Conservation (phyloP, 1,140 invertebrate genomes). For the Solenopsis invicta region DNA sequence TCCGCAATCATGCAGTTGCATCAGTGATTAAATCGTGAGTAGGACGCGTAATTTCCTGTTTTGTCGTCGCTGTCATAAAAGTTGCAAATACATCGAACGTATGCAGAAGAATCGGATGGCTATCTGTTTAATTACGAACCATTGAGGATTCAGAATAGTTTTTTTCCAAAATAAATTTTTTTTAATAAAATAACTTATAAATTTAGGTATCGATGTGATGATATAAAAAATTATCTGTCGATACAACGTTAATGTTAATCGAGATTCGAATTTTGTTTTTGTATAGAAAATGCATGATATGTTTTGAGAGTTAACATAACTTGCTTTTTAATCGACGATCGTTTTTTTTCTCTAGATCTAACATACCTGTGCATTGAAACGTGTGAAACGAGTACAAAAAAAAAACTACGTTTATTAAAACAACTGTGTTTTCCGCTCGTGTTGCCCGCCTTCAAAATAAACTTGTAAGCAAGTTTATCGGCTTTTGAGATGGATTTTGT, state of each 20-base stretch:
- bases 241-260: constrained; percentile 2
- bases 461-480: not conserved
- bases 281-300: not conserved
- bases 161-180: not conserved
- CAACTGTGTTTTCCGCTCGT: not conserved
- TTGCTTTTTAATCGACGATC: not conserved
- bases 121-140: not conserved
- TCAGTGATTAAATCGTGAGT: constrained; percentile 62
- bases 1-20: constrained; percentile 41
- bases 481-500: not conserved
- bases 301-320: not conserved
- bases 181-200: not conserved
- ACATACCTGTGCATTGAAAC: not conserved
- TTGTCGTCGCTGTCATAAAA: constrained; percentile 5
- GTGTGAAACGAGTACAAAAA: not conserved
- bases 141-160: not conserved
- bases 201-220: not conserved
- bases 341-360: constrained; percentile 11
- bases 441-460: constrained; percentile 4
- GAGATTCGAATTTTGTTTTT: not conserved
- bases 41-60: constrained; percentile 44
- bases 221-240: not conserved
- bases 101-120: not conserved
- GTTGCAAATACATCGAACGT: not conserved
- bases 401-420: constrained; percentile 8